phyloP scores from a whole-genome alignment of 2,888 invertebrate species.

The Barypeithes pellucidus region DNA sequence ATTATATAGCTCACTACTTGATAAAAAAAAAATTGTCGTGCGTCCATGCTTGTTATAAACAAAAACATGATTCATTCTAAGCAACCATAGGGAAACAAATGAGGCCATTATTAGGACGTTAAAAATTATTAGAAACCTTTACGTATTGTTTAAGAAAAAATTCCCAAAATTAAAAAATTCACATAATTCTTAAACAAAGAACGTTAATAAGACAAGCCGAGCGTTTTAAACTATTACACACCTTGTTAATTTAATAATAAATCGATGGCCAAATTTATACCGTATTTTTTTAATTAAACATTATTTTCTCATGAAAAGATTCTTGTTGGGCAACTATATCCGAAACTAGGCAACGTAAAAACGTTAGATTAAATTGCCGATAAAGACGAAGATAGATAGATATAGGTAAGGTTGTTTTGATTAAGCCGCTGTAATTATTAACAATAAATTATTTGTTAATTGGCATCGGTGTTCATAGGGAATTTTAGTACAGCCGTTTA shows the following conservation, averaged over 20 bases:
- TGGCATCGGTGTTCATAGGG: constrained; percentile 36
- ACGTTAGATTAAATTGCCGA: constrained; percentile 40
- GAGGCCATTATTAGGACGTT: background rate
- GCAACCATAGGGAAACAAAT: background rate
- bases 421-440: constrained; percentile 43
- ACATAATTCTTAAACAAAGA: constrained; percentile 32
- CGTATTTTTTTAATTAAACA: constrained; percentile 51
- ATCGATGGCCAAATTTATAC: constrained; percentile 53
- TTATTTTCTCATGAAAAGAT: constrained; percentile 29
- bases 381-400: constrained; percentile 31
- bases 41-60: too few species aligned
- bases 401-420: constrained; percentile 44
- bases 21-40: too few species aligned
- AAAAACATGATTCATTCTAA: background rate
- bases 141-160: constrained; percentile 20
- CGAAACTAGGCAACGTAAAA: constrained; percentile 43
- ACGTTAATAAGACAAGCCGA: constrained; percentile 41
- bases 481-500: constrained; percentile 1
- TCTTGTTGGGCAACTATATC: constrained; percentile 32
- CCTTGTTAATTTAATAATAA: constrained; percentile 51
- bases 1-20: too few species aligned
- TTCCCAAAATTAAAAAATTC: constrained; percentile 44
- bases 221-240: constrained; percentile 36
- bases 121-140: constrained; percentile 19
- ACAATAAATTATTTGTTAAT: constrained; percentile 45